Conservation (phyloP, 2,113 vertebrate genomes). For the Pangasianodon gigas region DNA sequence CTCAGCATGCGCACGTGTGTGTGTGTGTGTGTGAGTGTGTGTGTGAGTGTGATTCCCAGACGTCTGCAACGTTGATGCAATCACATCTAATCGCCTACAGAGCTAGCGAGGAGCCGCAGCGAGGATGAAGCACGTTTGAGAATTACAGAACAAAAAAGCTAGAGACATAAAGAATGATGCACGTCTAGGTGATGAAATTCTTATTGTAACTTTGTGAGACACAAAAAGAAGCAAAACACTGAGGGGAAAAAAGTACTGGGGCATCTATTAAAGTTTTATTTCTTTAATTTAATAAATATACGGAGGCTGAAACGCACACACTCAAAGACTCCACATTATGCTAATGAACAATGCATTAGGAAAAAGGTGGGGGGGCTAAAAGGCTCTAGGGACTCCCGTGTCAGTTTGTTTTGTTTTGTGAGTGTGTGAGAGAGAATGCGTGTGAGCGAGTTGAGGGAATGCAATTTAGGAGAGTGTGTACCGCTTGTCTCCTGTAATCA, state of each 20-base stretch:
- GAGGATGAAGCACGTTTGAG: neutral
- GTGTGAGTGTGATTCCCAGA: constrained; percentile 16
- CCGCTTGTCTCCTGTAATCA: constrained; percentile 29
- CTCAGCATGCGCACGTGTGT: neutral
- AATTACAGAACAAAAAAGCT: neutral
- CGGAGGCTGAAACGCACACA: constrained; percentile 33
- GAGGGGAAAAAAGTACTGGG: neutral
- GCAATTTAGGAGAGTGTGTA: constrained; percentile 4
- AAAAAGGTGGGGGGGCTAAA: neutral
- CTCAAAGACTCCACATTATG: constrained; percentile 39
- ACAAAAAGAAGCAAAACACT: neutral
- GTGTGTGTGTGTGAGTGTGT: constrained; percentile 2
- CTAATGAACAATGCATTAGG: constrained; percentile 45
- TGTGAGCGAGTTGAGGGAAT: neutral
- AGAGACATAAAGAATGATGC: neutral
- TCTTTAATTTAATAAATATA: neutral
- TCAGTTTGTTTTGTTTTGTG: neutral
- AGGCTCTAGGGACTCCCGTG: constrained; percentile 15
- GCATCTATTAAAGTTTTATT: neutral
- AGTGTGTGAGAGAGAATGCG: rapidly evolving
- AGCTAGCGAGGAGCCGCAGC: neutral
- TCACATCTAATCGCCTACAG: constrained; percentile 23
- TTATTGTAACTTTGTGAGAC: constrained; percentile 8
- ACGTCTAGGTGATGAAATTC: constrained; percentile 11
- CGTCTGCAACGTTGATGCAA: constrained; percentile 25